Base-by-base conservation (phyloP, 2,113 vertebrate genomes). In the Oncorhynchus masou region DNA sequence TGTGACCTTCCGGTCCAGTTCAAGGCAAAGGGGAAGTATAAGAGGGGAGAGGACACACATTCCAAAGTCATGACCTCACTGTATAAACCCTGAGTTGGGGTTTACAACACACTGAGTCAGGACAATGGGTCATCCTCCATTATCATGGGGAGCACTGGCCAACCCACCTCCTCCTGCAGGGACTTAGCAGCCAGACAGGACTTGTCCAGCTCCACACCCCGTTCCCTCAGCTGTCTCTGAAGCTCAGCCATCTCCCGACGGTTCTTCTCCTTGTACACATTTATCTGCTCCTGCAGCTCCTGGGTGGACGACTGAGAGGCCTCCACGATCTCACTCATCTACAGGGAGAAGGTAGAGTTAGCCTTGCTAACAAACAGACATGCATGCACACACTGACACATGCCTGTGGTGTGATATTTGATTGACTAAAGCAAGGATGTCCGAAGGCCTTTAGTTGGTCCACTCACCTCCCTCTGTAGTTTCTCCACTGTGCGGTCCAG, bases 191-290 rank as follows among this genome's bases (percentile, higher is more conserved):
- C 73, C 83, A 93, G 83, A 12, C 88, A 90, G 24, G 90, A 92
- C 73, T 94, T 96, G 48, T 98, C 96, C 65, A 95, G 88, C 84
- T 98, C 98, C 19, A 93, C 83, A 34, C 86, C 94, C 78, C 95
- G 95, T 65, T 97, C 96, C 83, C 94, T 95, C 76, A 99, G 84
- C 73, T 95, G 96, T 67, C 89, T 93, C 81, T 98, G 96, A 85
- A 96, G 85, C 66, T 98, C 96, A 0, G 91, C 74, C 71, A 96
- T 87, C 83, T 99, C 96, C 79, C 85, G 90, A 31, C 94, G 94
- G 78, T 95, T 96, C 84, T 96, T 99, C 81, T 98, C 98, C 79
- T 95, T 98, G 80, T 95, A 96, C 77, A 96, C 95, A 74, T 96
- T 92, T 79, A 99, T 94, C 85, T 99, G 97, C 83, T 94, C 96